These are phyloP conservation scores for Hermetia illucens DNA, from an alignment of 1,140 invertebrate species.

Conservation along the genomic window DNA sequence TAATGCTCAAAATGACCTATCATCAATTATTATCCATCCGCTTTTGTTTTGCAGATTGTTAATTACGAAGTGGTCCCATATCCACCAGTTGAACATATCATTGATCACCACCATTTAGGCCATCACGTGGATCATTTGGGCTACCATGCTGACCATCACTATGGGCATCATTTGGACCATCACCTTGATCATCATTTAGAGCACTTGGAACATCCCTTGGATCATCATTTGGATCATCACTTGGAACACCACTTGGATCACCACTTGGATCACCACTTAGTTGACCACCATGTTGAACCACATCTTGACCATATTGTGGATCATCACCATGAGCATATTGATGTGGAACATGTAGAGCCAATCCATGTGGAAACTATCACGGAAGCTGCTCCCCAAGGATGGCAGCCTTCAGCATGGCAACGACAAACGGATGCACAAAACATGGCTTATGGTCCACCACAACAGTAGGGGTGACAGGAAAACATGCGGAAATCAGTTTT, in stretches of 20 bases:
- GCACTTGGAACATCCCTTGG: slow-evolving; percentile 29
- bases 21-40: slow-evolving; percentile 5
- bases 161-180: slow-evolving; percentile 31
- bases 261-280: slow-evolving; percentile 7
- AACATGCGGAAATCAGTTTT: too few relatives aligned
- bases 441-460: slow-evolving; percentile 49
- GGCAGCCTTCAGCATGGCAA: slow-evolving; percentile 36
- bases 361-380: slow-evolving; percentile 27
- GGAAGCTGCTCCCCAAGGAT: slow-evolving; percentile 37
- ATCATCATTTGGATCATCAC: slow-evolving; percentile 39
- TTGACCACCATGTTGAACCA: slow-evolving; percentile 24
- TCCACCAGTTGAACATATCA: too few relatives aligned
- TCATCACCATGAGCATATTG: slow-evolving; percentile 8
- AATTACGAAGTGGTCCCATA: slow-evolving; percentile 75
- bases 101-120: slow-evolving; percentile 35
- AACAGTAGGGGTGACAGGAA: too few relatives aligned
- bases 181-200: slow-evolving; percentile 37
- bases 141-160: slow-evolving; percentile 23
- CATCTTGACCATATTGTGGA: slow-evolving; percentile 17
- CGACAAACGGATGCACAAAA: slow-evolving; percentile 39
- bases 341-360: slow-evolving; percentile 9
- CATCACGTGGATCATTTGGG: slow-evolving; percentile 36
- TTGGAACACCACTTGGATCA: slow-evolving; percentile 10
- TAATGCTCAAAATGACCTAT: neutral
- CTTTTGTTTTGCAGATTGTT: slow-evolving; percentile 31